Evolutionary conservation across 1,140 invertebrate species (phyloP).

Genomic region (Daktulosphaira vitifoliae): DNA sequence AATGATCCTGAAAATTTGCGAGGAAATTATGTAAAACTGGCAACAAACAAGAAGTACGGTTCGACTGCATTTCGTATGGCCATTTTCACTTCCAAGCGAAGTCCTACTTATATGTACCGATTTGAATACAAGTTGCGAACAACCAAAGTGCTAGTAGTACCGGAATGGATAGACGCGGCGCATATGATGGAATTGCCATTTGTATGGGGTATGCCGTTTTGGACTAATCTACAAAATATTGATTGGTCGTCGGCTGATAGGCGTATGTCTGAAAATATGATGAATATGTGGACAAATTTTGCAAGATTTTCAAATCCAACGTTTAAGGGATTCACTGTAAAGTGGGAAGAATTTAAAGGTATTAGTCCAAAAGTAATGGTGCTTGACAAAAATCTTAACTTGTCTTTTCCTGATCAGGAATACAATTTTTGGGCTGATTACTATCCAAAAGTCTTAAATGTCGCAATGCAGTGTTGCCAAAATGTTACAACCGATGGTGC

Average conservation of each 20-base stretch:
- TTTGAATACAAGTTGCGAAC: slow-evolving; percentile 64
- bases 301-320: slow-evolving; percentile 61
- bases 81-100: slow-evolving; percentile 50
- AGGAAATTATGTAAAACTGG: slow-evolving; percentile 55
- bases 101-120: slow-evolving; percentile 56
- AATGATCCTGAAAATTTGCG: slow-evolving; percentile 50
- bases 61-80: slow-evolving; percentile 58
- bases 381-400: slow-evolving; percentile 63
- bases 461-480: slow-evolving; percentile 34
- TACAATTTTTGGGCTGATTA: slow-evolving; percentile 70
- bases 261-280: slow-evolving; percentile 62
- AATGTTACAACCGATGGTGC: slow-evolving; percentile 33
- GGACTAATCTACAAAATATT: slow-evolving; percentile 45
- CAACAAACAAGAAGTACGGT: slow-evolving; percentile 63
- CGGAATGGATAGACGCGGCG: slow-evolving; percentile 66
- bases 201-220: slow-evolving; percentile 65
- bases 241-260: slow-evolving; percentile 67
- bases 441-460: slow-evolving; percentile 54
- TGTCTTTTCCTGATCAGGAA: slow-evolving; percentile 47
- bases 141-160: slow-evolving; percentile 49
- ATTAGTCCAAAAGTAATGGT: slow-evolving; percentile 56
- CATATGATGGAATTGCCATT: slow-evolving; percentile 70
- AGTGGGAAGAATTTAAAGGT: slow-evolving; percentile 61
- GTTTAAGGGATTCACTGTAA: slow-evolving; percentile 51
- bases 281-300: slow-evolving; percentile 67